phyloP scores from a whole-genome alignment of 1,140 invertebrate genomes.

The Calliopsis andreniformis region DNA sequence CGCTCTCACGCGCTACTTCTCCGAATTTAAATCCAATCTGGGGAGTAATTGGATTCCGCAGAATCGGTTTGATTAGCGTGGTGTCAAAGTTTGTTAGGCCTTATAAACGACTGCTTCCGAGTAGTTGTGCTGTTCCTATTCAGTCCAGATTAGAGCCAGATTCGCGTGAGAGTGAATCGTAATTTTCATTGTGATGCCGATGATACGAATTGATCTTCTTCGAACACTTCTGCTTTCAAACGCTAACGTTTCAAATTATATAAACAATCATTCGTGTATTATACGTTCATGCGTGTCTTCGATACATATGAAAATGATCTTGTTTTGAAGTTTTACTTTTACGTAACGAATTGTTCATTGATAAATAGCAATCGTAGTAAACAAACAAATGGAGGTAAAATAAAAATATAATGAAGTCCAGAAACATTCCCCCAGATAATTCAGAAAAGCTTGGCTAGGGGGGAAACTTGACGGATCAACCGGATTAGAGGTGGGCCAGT shows the following conservation, averaged over 20 bases:
- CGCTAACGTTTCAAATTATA: too few species aligned
- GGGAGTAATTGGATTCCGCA: conserved; percentile 54
- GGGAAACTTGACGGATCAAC: conserved; percentile 11
- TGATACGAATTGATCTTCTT: not conserved
- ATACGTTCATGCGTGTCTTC: too few species aligned
- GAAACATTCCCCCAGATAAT: not conserved
- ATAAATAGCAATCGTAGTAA: too few species aligned
- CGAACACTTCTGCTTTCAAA: too few species aligned
- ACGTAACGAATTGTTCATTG: too few species aligned
- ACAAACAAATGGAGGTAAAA: too few species aligned
- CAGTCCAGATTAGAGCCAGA: conserved; percentile 1
- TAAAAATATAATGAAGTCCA: not conserved
- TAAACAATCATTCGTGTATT: too few species aligned
- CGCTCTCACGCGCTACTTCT: conserved; percentile 55
- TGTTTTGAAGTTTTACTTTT: too few species aligned
- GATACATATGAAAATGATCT: too few species aligned
- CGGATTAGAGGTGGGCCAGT: conserved; percentile 58
- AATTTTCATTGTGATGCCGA: not conserved
- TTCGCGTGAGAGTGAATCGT: conserved; percentile 9
- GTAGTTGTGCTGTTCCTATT: conserved; percentile 20
- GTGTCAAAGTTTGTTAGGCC: conserved; percentile 37
- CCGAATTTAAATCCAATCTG: conserved; percentile 55
- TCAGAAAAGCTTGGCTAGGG: not conserved
- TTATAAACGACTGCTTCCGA: conserved; percentile 23
- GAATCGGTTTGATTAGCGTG: conserved; percentile 28